phyloP scores from a whole-genome alignment of 1,140 invertebrate genomes.

The Aphelinus certus region DNA sequence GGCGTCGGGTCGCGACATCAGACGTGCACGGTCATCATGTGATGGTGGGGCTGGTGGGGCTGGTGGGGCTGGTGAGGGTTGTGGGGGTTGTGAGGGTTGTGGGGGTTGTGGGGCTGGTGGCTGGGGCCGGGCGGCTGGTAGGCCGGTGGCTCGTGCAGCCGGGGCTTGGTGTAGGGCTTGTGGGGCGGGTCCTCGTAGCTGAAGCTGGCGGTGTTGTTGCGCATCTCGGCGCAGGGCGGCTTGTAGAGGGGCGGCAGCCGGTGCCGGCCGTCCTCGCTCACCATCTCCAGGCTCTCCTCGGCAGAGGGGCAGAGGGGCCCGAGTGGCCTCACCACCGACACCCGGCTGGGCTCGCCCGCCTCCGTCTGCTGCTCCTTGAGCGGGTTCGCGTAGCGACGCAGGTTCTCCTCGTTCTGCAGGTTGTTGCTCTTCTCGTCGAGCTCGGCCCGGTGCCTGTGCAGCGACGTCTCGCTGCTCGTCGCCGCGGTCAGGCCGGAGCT shows the following conservation, averaged over 20 bases:
- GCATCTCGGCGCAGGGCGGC: slow-evolving; percentile 72
- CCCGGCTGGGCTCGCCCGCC: slow-evolving; percentile 62
- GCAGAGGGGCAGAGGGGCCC: slow-evolving; percentile 56
- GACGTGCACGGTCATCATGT: slow-evolving; percentile 69
- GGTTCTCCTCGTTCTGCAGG: slow-evolving; percentile 88
- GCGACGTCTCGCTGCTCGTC: slow-evolving; percentile 66
- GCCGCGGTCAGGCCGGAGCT: slow-evolving; percentile 60
- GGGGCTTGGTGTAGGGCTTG: slow-evolving; percentile 82
- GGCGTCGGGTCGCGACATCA: slow-evolving; percentile 45
- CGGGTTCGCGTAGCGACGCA: slow-evolving; percentile 76
- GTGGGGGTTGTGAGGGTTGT: slow-evolving; percentile 63
- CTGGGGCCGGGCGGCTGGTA: slow-evolving; percentile 51
- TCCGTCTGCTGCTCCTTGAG: slow-evolving; percentile 67
- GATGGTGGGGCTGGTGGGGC: slow-evolving; percentile 65
- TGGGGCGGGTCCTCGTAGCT: slow-evolving; percentile 73
- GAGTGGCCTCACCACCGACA: slow-evolving; percentile 71
- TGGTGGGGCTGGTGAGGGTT: slow-evolving; percentile 64
- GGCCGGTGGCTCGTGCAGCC: slow-evolving; percentile 64
- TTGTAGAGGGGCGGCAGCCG: slow-evolving; percentile 69
- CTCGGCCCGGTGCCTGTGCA: slow-evolving; percentile 78
- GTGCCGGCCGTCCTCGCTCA: slow-evolving; percentile 68
- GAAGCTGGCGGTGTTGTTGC: slow-evolving; percentile 81
- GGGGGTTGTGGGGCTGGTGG: slow-evolving; percentile 58
- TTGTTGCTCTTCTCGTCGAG: slow-evolving; percentile 84
- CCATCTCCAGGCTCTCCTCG: slow-evolving; percentile 73